Evolutionary conservation across 2,797 vertebrate genomes (phyloP).

Genomic region (Linurgus olivaceus): DNA sequence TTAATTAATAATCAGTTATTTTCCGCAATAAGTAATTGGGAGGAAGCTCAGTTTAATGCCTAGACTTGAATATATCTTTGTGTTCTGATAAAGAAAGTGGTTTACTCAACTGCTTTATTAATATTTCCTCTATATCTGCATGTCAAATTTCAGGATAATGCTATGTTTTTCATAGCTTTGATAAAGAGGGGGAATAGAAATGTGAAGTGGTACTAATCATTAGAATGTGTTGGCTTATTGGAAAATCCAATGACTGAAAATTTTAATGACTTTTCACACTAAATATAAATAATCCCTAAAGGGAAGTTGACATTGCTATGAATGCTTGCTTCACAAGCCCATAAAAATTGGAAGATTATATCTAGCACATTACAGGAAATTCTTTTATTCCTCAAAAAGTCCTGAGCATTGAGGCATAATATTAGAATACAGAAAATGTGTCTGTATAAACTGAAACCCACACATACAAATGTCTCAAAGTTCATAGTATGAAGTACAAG

Average conservation of each 20-base stretch:
- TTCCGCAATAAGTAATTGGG: conserved; percentile 1
- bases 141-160: conserved; percentile 40
- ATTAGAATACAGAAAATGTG: neutral
- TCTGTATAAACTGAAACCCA: neutral
- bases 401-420: neutral
- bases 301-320: neutral
- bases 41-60: conserved; percentile 25
- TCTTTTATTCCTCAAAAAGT: conserved; percentile 44
- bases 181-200: conserved; percentile 42
- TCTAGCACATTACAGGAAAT: conserved; percentile 31
- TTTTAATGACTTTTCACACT: conserved; percentile 65
- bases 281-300: conserved; percentile 63
- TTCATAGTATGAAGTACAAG: neutral
- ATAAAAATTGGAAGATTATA: conserved; percentile 27
- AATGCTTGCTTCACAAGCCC: conserved; percentile 28
- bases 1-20: conserved; percentile 69
- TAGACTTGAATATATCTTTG: conserved; percentile 8
- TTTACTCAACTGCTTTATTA: conserved; percentile 38
- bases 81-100: conserved; percentile 14
- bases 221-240: conserved; percentile 39
- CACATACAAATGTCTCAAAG: neutral
- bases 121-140: conserved; percentile 14
- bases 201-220: conserved; percentile 54
- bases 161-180: conserved; percentile 20
- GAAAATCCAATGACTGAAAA: conserved; percentile 49